Conservation (phyloP, 2,797 vertebrate species). For the Coluber constrictor region DNA sequence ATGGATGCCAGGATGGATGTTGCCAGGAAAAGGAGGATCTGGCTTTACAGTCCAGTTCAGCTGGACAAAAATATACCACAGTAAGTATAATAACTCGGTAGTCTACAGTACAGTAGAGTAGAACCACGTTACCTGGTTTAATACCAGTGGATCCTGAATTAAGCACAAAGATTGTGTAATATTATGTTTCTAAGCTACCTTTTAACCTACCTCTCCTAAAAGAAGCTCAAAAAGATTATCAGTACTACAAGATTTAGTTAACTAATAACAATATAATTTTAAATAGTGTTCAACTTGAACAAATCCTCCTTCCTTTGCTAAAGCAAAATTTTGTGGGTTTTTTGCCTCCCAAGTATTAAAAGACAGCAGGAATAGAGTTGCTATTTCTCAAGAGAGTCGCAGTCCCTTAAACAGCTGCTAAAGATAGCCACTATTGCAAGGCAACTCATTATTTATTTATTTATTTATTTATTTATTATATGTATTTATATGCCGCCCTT, state of each 20-base stretch:
- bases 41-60: slow-evolving; percentile 19
- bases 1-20: background rate
- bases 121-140: background rate
- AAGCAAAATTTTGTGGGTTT: background rate
- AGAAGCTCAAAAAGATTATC: background rate
- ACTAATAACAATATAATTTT: background rate
- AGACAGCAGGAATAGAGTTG: background rate
- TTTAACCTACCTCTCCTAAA: background rate
- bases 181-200: background rate
- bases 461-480: too few species aligned
- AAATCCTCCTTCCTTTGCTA: background rate
- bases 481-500: too few species aligned
- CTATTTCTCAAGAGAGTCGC: background rate
- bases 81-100: slow-evolving; percentile 52
- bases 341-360: background rate
- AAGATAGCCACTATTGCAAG: background rate
- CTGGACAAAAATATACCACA: slow-evolving; percentile 30
- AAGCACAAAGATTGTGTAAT: background rate
- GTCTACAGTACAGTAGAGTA: background rate
- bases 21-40: slow-evolving; percentile 8
- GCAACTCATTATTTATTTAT: background rate
- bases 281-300: background rate
- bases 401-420: background rate
- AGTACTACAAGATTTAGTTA: background rate
- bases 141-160: background rate